Conservation (phyloP, 1,140 invertebrate species). For the Chionoecetes opilio region DNA sequence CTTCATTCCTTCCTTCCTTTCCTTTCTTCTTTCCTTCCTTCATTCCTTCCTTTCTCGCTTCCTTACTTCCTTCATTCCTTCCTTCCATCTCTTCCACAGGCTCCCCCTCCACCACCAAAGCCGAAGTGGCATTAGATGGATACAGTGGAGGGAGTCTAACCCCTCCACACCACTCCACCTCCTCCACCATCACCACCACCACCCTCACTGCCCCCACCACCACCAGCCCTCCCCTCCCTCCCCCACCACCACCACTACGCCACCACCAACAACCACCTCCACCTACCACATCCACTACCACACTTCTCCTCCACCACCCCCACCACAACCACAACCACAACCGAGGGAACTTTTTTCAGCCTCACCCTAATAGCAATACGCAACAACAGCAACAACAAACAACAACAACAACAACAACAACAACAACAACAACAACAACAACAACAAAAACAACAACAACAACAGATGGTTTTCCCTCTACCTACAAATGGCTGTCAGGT, state of each 20-base stretch:
- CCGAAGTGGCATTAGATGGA: not conserved
- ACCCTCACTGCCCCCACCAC: not conserved
- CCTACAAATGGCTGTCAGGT: not conserved
- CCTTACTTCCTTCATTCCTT: not conserved
- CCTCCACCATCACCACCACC: not conserved
- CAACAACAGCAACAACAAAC: not conserved
- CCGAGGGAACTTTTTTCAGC: not conserved
- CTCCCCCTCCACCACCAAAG: not conserved
- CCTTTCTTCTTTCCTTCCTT: not conserved
- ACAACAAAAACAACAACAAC: not conserved
- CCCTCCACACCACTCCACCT: not conserved
- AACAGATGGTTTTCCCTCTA: not conserved
- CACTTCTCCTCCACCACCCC: not conserved
- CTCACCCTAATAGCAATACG: not conserved
- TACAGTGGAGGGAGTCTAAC: not conserved
- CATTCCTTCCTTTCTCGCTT: not conserved
- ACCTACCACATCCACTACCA: not conserved
- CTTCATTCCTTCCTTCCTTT: not conserved
- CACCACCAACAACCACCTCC: not conserved
- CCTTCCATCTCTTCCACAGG: not conserved
- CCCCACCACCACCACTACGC: not conserved
- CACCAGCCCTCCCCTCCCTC: not conserved
- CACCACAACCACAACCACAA: not conserved
- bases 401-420: not conserved
- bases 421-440: not conserved